These are phyloP conservation scores for Meghimatium bilineatum DNA, from an alignment of 2,888 invertebrate genomes.

Conservation along the genomic window DNA sequence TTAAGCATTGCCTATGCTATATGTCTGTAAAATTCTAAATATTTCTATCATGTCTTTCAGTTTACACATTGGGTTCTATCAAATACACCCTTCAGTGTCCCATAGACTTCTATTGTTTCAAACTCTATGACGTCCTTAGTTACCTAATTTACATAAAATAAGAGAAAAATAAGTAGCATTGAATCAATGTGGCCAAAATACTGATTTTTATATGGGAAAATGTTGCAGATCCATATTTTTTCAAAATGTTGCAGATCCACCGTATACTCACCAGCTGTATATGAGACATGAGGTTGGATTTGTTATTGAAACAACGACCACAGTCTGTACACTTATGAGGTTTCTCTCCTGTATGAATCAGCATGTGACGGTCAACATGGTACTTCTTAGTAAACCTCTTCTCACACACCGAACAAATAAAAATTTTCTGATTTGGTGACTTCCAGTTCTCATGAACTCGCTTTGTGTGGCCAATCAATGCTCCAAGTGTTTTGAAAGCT, in stretches of 20 bases:
- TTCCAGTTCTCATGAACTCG: constrained; percentile 74
- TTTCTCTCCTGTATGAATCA: constrained; percentile 73
- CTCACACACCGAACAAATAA: constrained; percentile 74
- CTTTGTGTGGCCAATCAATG: constrained; percentile 74
- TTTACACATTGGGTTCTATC: too few relatives aligned
- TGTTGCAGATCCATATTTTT: neutral
- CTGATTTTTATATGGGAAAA: neutral
- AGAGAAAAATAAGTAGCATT: too few relatives aligned
- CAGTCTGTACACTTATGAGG: constrained; percentile 73
- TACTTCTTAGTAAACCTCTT: constrained; percentile 75
- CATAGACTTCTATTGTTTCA: too few relatives aligned
- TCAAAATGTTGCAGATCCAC: neutral
- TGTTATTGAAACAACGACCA: constrained; percentile 73
- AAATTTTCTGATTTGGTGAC: constrained; percentile 74
- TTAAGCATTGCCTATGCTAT: too few relatives aligned
- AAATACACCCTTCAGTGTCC: too few relatives aligned
- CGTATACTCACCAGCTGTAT: constrained; percentile 62
- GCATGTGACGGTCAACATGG: constrained; percentile 73
- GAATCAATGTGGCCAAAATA: neutral
- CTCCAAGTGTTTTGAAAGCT: constrained; percentile 73
- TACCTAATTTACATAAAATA: too few relatives aligned
- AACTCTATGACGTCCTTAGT: too few relatives aligned
- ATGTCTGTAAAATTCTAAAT: too few relatives aligned
- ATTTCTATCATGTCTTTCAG: too few relatives aligned
- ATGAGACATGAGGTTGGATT: constrained; percentile 74